These are phyloP conservation scores for Crocidura indochinensis DNA, from an alignment of 2,797 vertebrate species.

Conservation along the genomic window DNA sequence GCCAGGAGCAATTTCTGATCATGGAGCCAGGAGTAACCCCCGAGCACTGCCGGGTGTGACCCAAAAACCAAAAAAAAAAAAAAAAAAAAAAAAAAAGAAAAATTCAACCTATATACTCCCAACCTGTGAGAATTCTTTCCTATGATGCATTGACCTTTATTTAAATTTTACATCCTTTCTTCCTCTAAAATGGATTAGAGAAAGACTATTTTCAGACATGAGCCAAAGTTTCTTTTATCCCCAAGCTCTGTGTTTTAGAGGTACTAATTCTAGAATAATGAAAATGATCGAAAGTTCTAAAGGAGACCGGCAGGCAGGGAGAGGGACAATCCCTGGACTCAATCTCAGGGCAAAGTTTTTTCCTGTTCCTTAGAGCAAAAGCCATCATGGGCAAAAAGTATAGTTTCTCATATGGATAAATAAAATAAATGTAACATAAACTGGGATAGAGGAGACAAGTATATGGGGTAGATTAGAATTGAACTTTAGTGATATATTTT, in stretches of 20 bases:
- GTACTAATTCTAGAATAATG: neutral
- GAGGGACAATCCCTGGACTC: slow-evolving; percentile 29
- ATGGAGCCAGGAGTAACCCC: too few species aligned
- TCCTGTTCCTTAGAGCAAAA: slow-evolving; percentile 28
- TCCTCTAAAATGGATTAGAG: slow-evolving; percentile 27
- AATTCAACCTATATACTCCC: neutral
- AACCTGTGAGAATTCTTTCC: neutral
- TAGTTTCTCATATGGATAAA: slow-evolving; percentile 45
- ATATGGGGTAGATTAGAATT: too few species aligned
- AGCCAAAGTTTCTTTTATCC: slow-evolving; percentile 43
- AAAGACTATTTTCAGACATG: neutral
- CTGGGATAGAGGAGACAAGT: too few species aligned
- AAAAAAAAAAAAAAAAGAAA: too few species aligned
- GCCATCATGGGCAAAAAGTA: neutral
- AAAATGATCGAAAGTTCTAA: neutral
- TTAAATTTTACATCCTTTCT: neutral
- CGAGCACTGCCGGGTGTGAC: too few species aligned
- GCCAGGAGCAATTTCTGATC: too few species aligned
- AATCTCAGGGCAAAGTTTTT: slow-evolving; percentile 30
- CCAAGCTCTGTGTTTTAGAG: slow-evolving; percentile 14
- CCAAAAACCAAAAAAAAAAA: too few species aligned
- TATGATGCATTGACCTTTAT: neutral
- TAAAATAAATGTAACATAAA: neutral
- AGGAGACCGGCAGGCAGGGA: neutral
- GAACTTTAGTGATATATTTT: too few species aligned